phyloP scores from a whole-genome alignment of 2,888 invertebrate genomes.

The Phalangium opilio region DNA sequence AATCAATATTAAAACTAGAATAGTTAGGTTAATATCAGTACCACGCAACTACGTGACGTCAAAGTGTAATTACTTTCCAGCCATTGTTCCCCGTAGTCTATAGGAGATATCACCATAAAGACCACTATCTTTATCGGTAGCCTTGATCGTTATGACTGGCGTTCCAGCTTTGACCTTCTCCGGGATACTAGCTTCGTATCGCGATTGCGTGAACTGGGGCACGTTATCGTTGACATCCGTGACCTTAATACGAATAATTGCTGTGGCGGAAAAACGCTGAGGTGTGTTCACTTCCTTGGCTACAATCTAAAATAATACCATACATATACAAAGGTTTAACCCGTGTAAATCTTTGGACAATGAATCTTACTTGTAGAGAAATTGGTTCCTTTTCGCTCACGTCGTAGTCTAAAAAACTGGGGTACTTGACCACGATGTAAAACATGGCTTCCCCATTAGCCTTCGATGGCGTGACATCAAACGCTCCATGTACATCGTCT shows the following conservation, averaged over 20 bases:
- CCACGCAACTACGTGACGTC: neutral
- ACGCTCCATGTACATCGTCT: slow-evolving; percentile 15
- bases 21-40: neutral
- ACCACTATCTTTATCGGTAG: slow-evolving; percentile 19
- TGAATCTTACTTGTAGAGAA: too few species aligned
- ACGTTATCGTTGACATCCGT: slow-evolving; percentile 23
- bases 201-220: slow-evolving; percentile 25
- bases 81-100: slow-evolving; percentile 20
- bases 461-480: slow-evolving; percentile 17
- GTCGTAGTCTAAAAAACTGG: slow-evolving; percentile 17
- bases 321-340: too few species aligned
- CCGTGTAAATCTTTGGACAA: too few species aligned
- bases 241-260: slow-evolving; percentile 26
- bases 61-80: slow-evolving; percentile 13
- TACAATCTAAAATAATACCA: slow-evolving; percentile 19
- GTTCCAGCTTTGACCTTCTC: too few species aligned
- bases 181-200: slow-evolving; percentile 14
- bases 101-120: slow-evolving; percentile 18
- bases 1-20: slow-evolving; percentile 17
- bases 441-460: slow-evolving; percentile 18
- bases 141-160: slow-evolving; percentile 4
- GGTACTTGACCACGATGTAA: slow-evolving; percentile 16
- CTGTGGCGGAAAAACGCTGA: slow-evolving; percentile 12
- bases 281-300: slow-evolving; percentile 20
- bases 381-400: slow-evolving; percentile 11